Evolutionary conservation across 2,113 vertebrate genomes (phyloP).

Genomic region (Odontophorus gujanensis): DNA sequence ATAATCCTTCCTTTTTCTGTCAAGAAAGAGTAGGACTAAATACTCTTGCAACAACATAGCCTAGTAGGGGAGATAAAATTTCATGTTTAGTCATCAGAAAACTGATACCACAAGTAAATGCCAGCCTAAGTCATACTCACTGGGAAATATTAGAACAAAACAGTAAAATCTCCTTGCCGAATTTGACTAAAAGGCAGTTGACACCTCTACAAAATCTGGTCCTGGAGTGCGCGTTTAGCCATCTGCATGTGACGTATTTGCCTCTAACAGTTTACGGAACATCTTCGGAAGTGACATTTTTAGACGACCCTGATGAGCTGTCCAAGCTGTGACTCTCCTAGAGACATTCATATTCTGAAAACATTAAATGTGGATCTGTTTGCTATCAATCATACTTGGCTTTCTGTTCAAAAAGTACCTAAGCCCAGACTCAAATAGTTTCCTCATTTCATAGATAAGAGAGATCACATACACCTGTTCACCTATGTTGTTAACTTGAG

Average conservation of each 20-base stretch:
- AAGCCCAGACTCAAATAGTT: background rate
- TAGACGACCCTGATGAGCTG: conserved; percentile 26
- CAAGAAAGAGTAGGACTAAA: background rate
- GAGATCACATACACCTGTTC: background rate
- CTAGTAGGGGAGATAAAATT: background rate
- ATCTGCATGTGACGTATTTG: background rate
- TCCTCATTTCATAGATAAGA: background rate
- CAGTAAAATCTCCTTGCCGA: background rate
- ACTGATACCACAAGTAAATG: background rate
- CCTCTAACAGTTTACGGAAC: conserved; percentile 3
- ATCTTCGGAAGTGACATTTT: conserved; percentile 33
- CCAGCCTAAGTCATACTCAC: background rate
- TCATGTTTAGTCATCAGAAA: conserved; percentile 1
- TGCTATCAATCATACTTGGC: background rate
- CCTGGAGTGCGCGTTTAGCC: background rate
- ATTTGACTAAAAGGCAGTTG: conserved; percentile 7
- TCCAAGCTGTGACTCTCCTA: background rate
- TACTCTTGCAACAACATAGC: background rate
- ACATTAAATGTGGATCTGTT: background rate
- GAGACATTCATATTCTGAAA: background rate
- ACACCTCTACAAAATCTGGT: conserved; percentile 6
- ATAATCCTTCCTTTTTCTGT: background rate
- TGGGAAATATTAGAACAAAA: background rate
- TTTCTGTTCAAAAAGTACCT: background rate
- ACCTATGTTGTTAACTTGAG: background rate